Conservation (phyloP, 64 coral and sea anemone genomes). For the Montipora foliosa region DNA sequence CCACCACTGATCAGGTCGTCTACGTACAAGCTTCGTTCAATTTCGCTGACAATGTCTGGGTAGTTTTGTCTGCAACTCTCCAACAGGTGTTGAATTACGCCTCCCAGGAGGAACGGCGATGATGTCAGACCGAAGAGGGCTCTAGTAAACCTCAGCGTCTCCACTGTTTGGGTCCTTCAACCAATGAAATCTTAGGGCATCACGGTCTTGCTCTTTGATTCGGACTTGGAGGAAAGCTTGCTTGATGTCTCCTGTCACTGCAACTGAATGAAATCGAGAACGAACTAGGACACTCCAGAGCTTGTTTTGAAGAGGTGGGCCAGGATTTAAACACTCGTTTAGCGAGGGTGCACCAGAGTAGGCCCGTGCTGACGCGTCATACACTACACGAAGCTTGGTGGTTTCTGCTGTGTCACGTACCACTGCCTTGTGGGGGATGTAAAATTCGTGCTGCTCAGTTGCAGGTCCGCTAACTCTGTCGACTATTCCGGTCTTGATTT, state of each 20-base stretch:
- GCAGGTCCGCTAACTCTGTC: not conserved
- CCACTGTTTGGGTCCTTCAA: constrained; percentile 16
- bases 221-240: not conserved
- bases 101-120: not conserved
- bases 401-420: not conserved
- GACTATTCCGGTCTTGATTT: not conserved
- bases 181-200: not conserved
- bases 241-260: constrained; percentile 12
- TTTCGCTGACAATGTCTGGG: no score
- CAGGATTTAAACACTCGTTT: constrained; percentile 3
- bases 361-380: not conserved
- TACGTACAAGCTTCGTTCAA: no score
- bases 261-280: not conserved
- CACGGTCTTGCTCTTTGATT: constrained; percentile 2
- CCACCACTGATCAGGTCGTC: no score
- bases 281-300: constrained; percentile 20
- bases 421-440: not conserved
- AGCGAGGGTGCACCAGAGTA: not conserved
- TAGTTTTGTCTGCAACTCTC: no score
- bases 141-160: constrained; percentile 7
- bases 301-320: constrained; percentile 8
- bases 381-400: constrained; percentile 1
- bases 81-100: no score
- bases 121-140: not conserved
- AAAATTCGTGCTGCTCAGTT: not conserved